phyloP scores from a whole-genome alignment of 2,797 vertebrate genomes.

The Champsocephalus gunnari region DNA sequence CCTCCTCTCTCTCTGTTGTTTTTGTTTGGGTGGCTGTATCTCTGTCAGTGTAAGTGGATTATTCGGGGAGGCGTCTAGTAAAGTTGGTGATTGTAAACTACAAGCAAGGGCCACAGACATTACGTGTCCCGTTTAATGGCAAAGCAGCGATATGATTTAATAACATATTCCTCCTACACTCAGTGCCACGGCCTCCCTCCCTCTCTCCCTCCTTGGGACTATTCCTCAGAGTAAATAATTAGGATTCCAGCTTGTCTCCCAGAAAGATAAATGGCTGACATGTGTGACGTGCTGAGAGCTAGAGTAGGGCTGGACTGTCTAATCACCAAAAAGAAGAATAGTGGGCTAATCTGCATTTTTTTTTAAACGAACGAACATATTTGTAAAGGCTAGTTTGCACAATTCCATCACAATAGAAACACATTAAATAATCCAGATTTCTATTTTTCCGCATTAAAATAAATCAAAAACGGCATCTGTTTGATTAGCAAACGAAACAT shows the following conservation, averaged over 20 bases:
- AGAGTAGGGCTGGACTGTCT: conserved; percentile 58
- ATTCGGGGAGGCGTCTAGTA: conserved; percentile 80
- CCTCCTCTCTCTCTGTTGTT: conserved; percentile 64
- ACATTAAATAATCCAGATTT: background rate
- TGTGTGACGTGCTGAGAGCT: conserved; percentile 91
- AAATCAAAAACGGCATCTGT: too few relatives aligned
- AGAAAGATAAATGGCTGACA: conserved; percentile 95
- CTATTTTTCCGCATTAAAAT: too few relatives aligned
- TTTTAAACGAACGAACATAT: background rate
- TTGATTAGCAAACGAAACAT: too few relatives aligned
- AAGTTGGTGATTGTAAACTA: conserved; percentile 86
- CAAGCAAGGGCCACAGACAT: conserved; percentile 82
- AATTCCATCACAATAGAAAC: background rate
- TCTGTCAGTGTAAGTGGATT: conserved; percentile 78
- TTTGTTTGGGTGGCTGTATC: conserved; percentile 73
- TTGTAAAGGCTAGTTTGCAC: too few relatives aligned
- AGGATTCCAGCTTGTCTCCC: conserved; percentile 90
- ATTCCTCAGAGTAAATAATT: conserved; percentile 96
- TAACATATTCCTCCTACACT: conserved; percentile 89
- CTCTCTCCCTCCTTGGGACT: conserved; percentile 73
- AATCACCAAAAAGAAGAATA: conserved; percentile 6
- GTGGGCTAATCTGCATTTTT: background rate
- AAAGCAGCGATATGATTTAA: conserved; percentile 88
- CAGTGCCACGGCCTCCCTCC: conserved; percentile 54
- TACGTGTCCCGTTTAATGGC: conserved; percentile 86